A percentile compares a stretch with the other conserved stretches of the same genome.
These are phyloP conservation scores for Pituophis catenifer DNA, from an alignment of 2,113 vertebrate genomes.

Conservation along the genomic window DNA sequence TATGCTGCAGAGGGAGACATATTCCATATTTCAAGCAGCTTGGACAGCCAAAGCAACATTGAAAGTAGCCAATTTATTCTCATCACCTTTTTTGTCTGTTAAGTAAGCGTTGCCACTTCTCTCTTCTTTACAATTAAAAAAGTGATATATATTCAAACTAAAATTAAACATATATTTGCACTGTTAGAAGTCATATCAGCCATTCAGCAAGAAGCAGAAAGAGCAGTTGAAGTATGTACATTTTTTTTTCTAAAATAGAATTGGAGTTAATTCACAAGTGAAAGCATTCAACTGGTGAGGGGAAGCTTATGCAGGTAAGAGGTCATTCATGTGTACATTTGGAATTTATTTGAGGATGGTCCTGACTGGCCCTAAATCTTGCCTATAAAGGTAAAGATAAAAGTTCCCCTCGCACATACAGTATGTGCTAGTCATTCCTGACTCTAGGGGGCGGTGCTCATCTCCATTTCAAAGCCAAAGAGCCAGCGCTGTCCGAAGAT, in stretches of 20 bases:
- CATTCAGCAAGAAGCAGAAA: not conserved
- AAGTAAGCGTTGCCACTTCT: conserved; percentile 15
- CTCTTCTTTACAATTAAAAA: conserved; percentile 5
- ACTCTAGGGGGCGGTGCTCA: too few species aligned
- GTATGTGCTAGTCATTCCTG: too few species aligned
- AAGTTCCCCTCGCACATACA: too few species aligned
- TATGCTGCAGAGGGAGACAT: conserved; percentile 4
- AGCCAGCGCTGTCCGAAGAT: too few species aligned
- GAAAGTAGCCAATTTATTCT: conserved; percentile 26
- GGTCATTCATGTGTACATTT: not conserved
- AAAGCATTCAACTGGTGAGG: not conserved
- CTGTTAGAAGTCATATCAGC: not conserved
- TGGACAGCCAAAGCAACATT: conserved; percentile 12
- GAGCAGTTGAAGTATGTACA: not conserved
- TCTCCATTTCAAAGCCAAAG: too few species aligned
- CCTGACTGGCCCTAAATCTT: not conserved
- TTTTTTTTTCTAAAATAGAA: not conserved
- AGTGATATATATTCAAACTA: conserved; percentile 5
- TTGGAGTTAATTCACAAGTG: not conserved
- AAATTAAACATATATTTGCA: not conserved
- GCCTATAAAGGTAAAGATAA: too few species aligned
- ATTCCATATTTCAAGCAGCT: not conserved
- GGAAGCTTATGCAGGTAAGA: not conserved
- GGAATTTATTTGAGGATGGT: not conserved
- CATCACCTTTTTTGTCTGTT: conserved; percentile 10